These are phyloP conservation scores for Pristionchus fissidentatus DNA, from an alignment of 2,888 invertebrate species.

Conservation along the genomic window DNA sequence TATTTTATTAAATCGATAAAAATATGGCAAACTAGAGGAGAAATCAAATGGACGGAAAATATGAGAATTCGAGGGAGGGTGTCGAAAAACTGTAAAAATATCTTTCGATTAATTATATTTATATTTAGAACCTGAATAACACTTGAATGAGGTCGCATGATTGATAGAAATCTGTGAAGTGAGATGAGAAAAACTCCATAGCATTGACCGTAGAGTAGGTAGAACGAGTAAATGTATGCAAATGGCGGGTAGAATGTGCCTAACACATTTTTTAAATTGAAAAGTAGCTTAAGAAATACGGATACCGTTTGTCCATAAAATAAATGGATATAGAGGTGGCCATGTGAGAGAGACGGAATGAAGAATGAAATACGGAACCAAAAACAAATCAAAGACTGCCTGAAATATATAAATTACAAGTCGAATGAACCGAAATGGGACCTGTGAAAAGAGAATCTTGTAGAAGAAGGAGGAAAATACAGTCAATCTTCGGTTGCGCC, in stretches of 20 bases:
- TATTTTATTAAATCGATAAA: not conserved
- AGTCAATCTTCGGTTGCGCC: not conserved
- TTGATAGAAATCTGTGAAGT: not conserved
- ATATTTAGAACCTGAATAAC: not conserved
- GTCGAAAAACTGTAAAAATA: slow-evolving; percentile 5
- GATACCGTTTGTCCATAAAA: slow-evolving; percentile 12
- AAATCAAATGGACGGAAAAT: not conserved
- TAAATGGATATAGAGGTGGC: not conserved
- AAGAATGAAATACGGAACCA: slow-evolving; percentile 22
- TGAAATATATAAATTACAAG: not conserved
- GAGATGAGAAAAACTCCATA: not conserved
- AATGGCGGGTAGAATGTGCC: slow-evolving; percentile 18
- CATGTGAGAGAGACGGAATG: not conserved
- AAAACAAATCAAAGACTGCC: not conserved
- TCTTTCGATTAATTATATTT: no score
- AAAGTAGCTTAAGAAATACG: no score
- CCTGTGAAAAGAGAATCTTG: slow-evolving; percentile 7
- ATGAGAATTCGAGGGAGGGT: not conserved
- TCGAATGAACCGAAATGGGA: not conserved
- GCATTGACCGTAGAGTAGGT: slow-evolving; percentile 17
- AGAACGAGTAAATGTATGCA: slow-evolving; percentile 26
- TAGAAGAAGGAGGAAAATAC: slow-evolving; percentile 13
- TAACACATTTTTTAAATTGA: not conserved
- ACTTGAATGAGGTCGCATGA: not conserved
- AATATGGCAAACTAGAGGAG: not conserved